These are phyloP conservation scores for Xiphophorus birchmanni DNA, from an alignment of 2,797 vertebrate species.

Conservation along the genomic window DNA sequence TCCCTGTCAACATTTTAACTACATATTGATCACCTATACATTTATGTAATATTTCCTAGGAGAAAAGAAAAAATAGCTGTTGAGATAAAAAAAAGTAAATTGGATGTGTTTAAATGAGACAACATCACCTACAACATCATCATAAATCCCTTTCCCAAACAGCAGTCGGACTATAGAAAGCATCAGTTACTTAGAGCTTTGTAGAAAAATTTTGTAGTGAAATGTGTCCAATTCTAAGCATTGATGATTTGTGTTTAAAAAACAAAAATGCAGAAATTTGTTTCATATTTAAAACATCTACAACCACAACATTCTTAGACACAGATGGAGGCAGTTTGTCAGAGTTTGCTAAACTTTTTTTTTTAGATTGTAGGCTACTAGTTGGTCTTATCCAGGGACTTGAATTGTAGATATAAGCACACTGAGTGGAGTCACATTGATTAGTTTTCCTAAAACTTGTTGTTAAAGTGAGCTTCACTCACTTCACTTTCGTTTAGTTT, in stretches of 20 bases:
- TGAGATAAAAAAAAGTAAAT: neutral
- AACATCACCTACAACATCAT: constrained; percentile 54
- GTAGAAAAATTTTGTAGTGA: neutral
- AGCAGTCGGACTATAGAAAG: constrained; percentile 42
- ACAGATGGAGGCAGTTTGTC: neutral
- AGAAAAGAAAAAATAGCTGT: neutral
- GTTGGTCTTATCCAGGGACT: neutral
- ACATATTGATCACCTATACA: no score
- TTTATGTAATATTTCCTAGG: neutral
- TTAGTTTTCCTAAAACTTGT: neutral
- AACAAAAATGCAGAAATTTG: neutral
- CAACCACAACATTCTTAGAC: neutral
- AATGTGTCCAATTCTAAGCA: neutral
- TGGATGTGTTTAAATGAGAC: constrained; percentile 57
- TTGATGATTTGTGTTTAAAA: neutral
- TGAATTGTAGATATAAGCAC: neutral
- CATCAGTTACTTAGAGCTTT: neutral
- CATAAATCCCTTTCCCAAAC: constrained; percentile 10
- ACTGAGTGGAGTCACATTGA: neutral
- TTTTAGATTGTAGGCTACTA: neutral
- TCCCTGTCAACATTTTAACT: no score
- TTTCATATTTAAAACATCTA: neutral
- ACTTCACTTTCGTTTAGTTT: neutral
- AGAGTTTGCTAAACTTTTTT: neutral
- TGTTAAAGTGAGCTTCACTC: neutral